Evolutionary conservation across 2,888 invertebrate species (phyloP).

Genomic region (Strigamia crassipes): DNA sequence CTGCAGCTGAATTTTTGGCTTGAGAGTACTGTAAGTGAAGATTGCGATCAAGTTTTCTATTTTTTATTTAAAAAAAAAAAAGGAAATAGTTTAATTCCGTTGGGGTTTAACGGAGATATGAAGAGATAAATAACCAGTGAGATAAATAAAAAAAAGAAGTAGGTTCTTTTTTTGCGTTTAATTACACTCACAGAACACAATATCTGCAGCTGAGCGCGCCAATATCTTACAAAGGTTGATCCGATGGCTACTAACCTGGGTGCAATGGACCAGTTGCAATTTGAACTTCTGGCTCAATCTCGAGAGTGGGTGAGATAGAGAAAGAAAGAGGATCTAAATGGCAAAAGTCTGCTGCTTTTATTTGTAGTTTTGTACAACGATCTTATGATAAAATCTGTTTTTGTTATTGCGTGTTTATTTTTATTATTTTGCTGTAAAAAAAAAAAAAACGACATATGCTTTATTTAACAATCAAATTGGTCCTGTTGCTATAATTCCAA

Average conservation of each 20-base stretch:
- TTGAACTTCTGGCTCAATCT: slow-evolving; percentile 13
- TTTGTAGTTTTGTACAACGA: background rate
- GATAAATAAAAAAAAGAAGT: background rate
- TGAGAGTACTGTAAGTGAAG: background rate
- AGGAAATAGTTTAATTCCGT: background rate
- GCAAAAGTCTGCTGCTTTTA: slow-evolving; percentile 5
- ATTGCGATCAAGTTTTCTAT: slow-evolving; percentile 8
- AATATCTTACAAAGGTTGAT: slow-evolving; percentile 6
- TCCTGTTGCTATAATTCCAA: background rate
- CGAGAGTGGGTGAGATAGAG: background rate
- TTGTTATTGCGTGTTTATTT: background rate
- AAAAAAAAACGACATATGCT: too few relatives aligned
- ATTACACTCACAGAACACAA: slow-evolving; percentile 16
- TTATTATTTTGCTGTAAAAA: background rate
- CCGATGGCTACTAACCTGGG: background rate
- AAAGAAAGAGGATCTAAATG: background rate
- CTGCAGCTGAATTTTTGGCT: background rate
- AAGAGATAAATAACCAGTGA: background rate
- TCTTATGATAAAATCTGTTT: background rate
- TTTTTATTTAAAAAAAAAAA: background rate
- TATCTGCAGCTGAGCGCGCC: background rate
- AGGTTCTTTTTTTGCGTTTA: background rate
- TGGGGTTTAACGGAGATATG: slow-evolving; percentile 1
- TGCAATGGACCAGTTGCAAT: slow-evolving; percentile 9
- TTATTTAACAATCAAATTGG: background rate